These are phyloP conservation scores for Tonatia bakeri DNA, from an alignment of 2,113 vertebrate genomes.

Conservation along the genomic window DNA sequence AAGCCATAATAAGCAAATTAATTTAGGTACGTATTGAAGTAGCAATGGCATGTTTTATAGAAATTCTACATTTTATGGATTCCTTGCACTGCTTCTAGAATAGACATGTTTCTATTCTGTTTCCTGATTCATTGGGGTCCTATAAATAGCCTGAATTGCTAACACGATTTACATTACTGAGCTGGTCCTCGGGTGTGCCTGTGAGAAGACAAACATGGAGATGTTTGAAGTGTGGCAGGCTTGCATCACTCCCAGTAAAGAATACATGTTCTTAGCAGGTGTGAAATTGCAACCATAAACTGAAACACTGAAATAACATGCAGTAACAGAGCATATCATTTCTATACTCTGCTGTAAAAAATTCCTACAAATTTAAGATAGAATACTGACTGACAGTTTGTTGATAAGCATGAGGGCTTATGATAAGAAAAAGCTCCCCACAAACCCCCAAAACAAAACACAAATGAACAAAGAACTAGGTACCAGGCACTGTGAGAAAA, in stretches of 20 bases:
- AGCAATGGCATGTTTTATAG: background rate
- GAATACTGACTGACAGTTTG: background rate
- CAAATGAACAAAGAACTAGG: background rate
- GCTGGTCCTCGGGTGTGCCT: background rate
- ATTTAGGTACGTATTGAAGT: background rate
- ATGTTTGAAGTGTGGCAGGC: background rate
- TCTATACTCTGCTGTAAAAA: background rate
- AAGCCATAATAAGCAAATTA: slow-evolving; percentile 4
- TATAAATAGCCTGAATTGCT: slow-evolving; percentile 17
- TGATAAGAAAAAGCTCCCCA: background rate
- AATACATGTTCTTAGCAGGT: background rate
- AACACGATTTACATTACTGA: background rate
- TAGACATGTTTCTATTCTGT: background rate
- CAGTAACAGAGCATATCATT: background rate
- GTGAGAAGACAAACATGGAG: background rate
- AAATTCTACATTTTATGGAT: slow-evolving; percentile 38
- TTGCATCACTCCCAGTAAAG: background rate
- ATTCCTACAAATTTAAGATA: background rate
- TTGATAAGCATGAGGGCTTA: background rate
- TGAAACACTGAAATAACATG: background rate
- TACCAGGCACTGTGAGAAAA: background rate
- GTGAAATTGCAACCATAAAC: background rate
- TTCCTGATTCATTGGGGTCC: background rate
- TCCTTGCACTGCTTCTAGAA: background rate
- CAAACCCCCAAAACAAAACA: background rate